Evolutionary conservation across 2,797 vertebrate genomes (phyloP), one percentile per base, ranked within the genome.

Genomic region (Anniella stebbinsi): DNA sequence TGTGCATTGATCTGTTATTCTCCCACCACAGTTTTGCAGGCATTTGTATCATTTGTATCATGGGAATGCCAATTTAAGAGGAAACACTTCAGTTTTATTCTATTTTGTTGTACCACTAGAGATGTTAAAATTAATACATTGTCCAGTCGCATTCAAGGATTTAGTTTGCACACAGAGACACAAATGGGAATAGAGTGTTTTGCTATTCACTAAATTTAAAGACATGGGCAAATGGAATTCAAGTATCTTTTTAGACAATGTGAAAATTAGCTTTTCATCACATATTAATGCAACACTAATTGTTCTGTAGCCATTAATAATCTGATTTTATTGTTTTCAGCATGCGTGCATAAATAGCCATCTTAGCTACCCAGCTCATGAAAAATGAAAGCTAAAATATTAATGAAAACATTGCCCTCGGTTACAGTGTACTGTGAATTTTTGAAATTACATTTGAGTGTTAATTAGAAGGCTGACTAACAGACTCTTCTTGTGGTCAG

Each of bases 291-390:
- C 90, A 92, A 69, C 87, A 54, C 18, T 94, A 95, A 94, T 95
- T 95, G 84, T 93, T 96, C 90, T 91, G 86, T 94, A 90, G 92
- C 87, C 87, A 92, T 94, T 94, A 92, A 88, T 93, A 94, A 84
- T 84, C 90, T 94, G 90, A 91, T 95, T 94, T 67, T 94, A 93
- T 96, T 96, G 94, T 93, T 95, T 94, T 84, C 94, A 96, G 86
- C 88, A 30, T 93, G 66, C 75, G 66, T 95, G 84, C 87, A 95
- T 95, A 96, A 96, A 92, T 95, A 91, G 89, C 91, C 92, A 66
- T 83, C 82, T 95, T 92, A 69, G 21, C 66, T 94, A 45, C 57
- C 45, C 11, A 92, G 25, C 41, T 45, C 88, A 83, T 90, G 86
- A 90, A 87, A 92, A 92, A 72, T 54, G 36, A 73, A 89, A 81